phyloP scores from a whole-genome alignment of 2,888 invertebrate species.

The Eubasilissa splendida region DNA sequence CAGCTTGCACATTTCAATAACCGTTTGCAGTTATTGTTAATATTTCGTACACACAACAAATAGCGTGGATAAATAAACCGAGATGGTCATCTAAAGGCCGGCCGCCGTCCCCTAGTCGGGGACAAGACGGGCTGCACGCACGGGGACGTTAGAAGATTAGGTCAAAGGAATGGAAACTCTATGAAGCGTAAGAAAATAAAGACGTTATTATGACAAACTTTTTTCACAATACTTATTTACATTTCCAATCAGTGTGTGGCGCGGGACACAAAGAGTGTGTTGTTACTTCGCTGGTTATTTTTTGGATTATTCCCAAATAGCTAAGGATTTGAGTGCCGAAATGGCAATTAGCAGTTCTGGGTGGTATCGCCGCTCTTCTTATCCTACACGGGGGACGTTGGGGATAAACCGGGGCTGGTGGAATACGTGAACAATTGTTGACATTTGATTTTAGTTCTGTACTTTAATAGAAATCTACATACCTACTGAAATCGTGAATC shows the following conservation, averaged over 20 bases:
- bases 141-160: slow-evolving; percentile 56
- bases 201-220: slow-evolving; percentile 56
- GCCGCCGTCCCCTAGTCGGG: slow-evolving; percentile 50
- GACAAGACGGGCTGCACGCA: not conserved
- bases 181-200: slow-evolving; percentile 54
- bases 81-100: slow-evolving; percentile 36
- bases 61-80: slow-evolving; percentile 35
- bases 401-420: no score
- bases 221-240: slow-evolving; percentile 54
- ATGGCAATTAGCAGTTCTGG: slow-evolving; percentile 56
- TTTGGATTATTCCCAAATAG: slow-evolving; percentile 54
- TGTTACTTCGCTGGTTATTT: slow-evolving; percentile 54
- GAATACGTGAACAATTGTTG: no score
- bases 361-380: slow-evolving; percentile 54
- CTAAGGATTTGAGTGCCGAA: slow-evolving; percentile 48
- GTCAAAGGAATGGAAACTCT: slow-evolving; percentile 50
- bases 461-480: no score
- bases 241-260: slow-evolving; percentile 56
- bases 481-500: no score
- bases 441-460: no score
- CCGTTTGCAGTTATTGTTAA: slow-evolving; percentile 41
- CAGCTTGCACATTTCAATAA: slow-evolving; percentile 51
- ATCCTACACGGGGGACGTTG: not conserved
- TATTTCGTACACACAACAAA: slow-evolving; percentile 45
- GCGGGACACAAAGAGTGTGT: slow-evolving; percentile 54